Conservation (phyloP, 2,888 invertebrate genomes). For the Bombylius discolor region DNA sequence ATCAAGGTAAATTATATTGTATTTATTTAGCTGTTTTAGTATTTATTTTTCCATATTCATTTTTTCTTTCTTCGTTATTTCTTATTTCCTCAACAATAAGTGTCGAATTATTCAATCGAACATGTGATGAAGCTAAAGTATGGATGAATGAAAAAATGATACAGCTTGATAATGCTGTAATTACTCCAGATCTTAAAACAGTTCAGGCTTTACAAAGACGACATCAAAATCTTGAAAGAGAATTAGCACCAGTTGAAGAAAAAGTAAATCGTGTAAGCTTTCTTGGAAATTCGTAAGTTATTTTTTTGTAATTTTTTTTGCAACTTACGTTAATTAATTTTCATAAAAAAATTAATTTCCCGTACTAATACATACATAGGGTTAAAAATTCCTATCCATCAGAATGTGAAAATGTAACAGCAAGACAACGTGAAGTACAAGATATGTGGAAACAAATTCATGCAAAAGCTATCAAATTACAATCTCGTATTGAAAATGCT, state of each 20-base stretch:
- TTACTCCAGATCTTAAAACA: slow-evolving; percentile 78
- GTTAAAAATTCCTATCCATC: slow-evolving; percentile 87
- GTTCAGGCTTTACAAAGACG: slow-evolving; percentile 82
- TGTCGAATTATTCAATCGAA: slow-evolving; percentile 89
- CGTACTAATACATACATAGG: too few species aligned
- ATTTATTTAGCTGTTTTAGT: slow-evolving; percentile 36
- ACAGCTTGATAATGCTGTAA: slow-evolving; percentile 63
- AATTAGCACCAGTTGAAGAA: slow-evolving; percentile 86
- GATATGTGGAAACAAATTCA: slow-evolving; percentile 80
- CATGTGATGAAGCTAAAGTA: slow-evolving; percentile 90
- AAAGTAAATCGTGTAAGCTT: slow-evolving; percentile 80
- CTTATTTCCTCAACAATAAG: slow-evolving; percentile 33
- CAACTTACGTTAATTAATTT: neutral
- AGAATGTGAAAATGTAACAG: slow-evolving; percentile 74
- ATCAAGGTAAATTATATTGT: slow-evolving; percentile 32
- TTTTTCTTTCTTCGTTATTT: neutral
- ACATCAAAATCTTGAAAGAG: slow-evolving; percentile 87
- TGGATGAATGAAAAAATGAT: slow-evolving; percentile 97
- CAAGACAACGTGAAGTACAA: slow-evolving; percentile 70
- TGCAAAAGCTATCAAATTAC: slow-evolving; percentile 69
- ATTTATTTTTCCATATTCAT: slow-evolving; percentile 13
- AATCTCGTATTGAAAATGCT: slow-evolving; percentile 78
- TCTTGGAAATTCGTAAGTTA: slow-evolving; percentile 66
- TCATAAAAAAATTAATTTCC: slow-evolving; percentile 4
- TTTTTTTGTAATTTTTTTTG: neutral